phyloP scores from a whole-genome alignment of 2,113 vertebrate genomes.

The Indicator indicator region DNA sequence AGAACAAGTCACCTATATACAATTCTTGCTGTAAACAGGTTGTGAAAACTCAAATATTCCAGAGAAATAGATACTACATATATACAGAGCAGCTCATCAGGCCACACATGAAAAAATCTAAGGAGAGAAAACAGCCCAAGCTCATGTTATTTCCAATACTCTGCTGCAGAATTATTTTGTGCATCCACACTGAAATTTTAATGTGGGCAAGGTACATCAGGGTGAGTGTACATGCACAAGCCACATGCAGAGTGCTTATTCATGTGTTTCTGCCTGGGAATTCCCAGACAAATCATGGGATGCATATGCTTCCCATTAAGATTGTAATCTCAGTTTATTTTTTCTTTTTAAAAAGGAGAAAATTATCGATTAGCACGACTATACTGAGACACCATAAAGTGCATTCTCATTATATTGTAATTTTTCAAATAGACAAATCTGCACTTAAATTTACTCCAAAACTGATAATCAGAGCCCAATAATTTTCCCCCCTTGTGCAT shows the following conservation, averaged over 20 bases:
- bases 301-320: not conserved
- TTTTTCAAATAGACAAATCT: not conserved
- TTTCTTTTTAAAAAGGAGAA: not conserved
- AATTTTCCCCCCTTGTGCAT: not conserved
- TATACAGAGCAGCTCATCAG: not conserved
- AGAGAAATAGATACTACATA: not conserved
- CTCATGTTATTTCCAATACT: not conserved
- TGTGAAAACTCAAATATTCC: not conserved
- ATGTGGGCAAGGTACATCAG: not conserved
- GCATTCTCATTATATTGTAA: not conserved
- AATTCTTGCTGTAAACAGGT: not conserved
- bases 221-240: not conserved
- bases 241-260: not conserved
- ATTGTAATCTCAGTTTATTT: not conserved
- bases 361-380: not conserved
- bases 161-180: not conserved
- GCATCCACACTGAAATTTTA: not conserved
- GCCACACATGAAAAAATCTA: not conserved
- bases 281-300: not conserved
- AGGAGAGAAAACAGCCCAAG: not conserved
- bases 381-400: not conserved
- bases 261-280: not conserved
- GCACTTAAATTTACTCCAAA: not conserved
- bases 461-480: not conserved
- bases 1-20: not conserved